These are phyloP conservation scores for Sardinella longiceps DNA, from an alignment of 2,797 vertebrate species.

Conservation along the genomic window DNA sequence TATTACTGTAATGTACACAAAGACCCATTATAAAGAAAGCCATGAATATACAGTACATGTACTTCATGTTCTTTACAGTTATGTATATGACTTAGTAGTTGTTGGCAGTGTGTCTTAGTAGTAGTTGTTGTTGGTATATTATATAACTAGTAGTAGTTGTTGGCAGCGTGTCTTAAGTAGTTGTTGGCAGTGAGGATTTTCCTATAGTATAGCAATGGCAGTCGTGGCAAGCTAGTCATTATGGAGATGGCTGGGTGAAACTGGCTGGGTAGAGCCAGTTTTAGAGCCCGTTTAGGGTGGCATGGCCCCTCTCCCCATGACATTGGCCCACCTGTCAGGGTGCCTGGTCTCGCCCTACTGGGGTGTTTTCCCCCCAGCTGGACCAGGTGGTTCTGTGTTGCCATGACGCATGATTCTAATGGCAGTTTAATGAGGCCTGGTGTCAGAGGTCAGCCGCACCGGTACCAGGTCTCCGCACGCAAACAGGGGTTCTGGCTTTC, in stretches of 20 bases:
- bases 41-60: no score
- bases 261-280: no score
- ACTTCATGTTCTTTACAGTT: no score
- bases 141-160: no score
- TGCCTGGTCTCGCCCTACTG: slow-evolving; percentile 28
- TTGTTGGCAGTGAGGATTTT: no score
- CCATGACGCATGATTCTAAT: slow-evolving; percentile 27
- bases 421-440: slow-evolving; percentile 27
- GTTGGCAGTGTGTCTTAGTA: no score
- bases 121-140: no score
- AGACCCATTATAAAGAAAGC: no score
- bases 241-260: not conserved
- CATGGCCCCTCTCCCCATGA: not conserved
- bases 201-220: not conserved
- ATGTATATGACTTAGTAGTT: no score
- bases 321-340: slow-evolving; percentile 8
- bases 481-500: slow-evolving; percentile 42
- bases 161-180: no score
- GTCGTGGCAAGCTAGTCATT: not conserved
- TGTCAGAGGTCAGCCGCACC: slow-evolving; percentile 22
- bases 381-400: slow-evolving; percentile 37
- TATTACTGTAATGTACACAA: no score
- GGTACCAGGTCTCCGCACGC: not conserved
- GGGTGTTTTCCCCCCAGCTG: slow-evolving; percentile 48
- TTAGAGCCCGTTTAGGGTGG: not conserved